These are phyloP conservation scores for Pygocentrus nattereri DNA, from an alignment of 2,797 vertebrate genomes.

Conservation along the genomic window DNA sequence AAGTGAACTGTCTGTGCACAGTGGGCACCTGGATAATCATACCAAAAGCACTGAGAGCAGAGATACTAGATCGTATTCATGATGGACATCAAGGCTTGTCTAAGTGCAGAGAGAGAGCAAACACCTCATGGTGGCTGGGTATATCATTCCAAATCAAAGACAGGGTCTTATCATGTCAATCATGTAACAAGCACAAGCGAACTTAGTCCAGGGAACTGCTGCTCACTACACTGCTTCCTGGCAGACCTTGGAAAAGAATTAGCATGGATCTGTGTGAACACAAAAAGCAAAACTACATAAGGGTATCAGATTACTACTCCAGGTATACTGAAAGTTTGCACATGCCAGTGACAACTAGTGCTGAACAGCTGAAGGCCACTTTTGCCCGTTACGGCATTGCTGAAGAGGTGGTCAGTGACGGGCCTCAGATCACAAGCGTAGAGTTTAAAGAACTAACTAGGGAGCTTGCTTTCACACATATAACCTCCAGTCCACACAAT, in stretches of 20 bases:
- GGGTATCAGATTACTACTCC: background rate
- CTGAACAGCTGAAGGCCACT: background rate
- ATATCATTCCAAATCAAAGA: background rate
- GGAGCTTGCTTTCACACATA: background rate
- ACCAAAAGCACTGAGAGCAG: constrained; percentile 5
- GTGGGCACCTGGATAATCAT: constrained; percentile 12
- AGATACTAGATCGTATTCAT: constrained; percentile 14
- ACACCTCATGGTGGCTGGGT: background rate
- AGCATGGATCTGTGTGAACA: background rate
- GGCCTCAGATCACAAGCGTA: background rate
- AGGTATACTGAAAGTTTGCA: background rate
- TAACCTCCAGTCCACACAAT: background rate
- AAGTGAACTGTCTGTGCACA: background rate
- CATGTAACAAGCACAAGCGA: background rate
- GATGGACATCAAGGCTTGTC: no score
- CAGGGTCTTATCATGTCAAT: background rate
- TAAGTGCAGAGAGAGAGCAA: background rate
- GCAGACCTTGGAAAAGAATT: background rate
- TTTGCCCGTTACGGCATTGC: background rate
- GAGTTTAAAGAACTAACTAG: no score
- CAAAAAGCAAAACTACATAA: background rate
- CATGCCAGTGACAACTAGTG: background rate
- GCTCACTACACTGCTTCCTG: background rate
- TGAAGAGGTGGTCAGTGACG: background rate
- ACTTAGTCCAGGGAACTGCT: background rate